A percentile compares a stretch with the other conserved stretches of the same genome.
Evolutionary conservation across 2,797 vertebrate genomes (phyloP).

Genomic region (Hemibagrus guttatus): DNA sequence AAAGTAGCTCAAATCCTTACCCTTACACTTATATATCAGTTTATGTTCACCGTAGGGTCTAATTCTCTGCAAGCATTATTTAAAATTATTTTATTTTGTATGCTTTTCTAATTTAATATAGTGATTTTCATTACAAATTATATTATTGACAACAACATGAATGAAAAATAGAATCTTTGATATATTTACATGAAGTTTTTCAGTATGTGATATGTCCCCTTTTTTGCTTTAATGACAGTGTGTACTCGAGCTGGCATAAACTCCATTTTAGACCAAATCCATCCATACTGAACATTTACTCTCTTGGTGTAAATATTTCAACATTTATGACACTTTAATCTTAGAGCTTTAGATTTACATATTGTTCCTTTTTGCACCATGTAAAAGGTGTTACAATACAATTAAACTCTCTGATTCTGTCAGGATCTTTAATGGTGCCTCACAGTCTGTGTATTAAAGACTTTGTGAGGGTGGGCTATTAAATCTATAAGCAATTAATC

Average conservation of each 20-base stretch:
- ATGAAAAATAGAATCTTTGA: background rate
- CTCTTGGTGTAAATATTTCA: background rate
- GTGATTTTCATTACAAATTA: background rate
- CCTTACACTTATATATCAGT: too few relatives aligned
- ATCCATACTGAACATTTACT: background rate
- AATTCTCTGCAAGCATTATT: background rate
- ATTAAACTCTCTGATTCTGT: background rate
- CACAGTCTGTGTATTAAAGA: background rate
- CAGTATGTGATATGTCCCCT: background rate
- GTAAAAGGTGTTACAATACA: slow-evolving; percentile 3
- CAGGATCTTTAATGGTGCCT: background rate
- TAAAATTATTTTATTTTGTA: background rate
- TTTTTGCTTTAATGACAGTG: background rate
- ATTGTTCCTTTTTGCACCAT: background rate
- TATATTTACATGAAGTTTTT: background rate
- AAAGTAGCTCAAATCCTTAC: too few relatives aligned
- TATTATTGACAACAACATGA: background rate
- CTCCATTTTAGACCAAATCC: background rate
- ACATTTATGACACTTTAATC: background rate
- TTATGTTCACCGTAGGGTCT: too few relatives aligned
- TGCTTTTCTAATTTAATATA: background rate
- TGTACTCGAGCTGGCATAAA: background rate
- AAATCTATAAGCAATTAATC: slow-evolving; percentile 12
- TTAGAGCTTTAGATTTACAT: background rate
- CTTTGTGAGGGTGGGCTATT: background rate